A percentile compares a stretch with the other conserved stretches of the same genome.
These are phyloP conservation scores for Caenorhabditis auriculariae DNA, from an alignment of 2,888 invertebrate species.

Conservation along the genomic window DNA sequence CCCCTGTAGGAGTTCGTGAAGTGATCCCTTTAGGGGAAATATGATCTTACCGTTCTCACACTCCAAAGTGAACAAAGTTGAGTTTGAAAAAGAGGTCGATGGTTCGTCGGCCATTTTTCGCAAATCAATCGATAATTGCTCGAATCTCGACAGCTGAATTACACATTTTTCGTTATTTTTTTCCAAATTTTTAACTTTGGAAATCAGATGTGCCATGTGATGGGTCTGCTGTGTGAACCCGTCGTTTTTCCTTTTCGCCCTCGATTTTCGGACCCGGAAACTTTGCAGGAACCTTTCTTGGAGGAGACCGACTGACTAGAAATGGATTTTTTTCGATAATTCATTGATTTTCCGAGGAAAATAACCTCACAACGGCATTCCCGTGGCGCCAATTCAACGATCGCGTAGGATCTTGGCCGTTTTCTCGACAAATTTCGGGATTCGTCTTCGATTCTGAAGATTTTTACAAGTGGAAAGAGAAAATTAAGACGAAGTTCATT, in stretches of 20 bases:
- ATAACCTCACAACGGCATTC: conserved; percentile 39
- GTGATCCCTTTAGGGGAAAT: too few species aligned
- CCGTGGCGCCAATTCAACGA: conserved; percentile 44
- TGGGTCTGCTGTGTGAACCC: neutral
- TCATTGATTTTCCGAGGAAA: neutral
- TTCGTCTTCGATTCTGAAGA: conserved; percentile 7
- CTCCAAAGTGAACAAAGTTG: too few species aligned
- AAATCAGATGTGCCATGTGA: neutral
- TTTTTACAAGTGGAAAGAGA: neutral
- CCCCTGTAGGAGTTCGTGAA: too few species aligned
- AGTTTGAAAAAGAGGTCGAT: neutral
- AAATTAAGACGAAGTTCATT: neutral
- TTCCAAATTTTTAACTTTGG: neutral
- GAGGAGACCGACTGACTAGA: conserved; percentile 16
- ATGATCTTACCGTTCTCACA: too few species aligned
- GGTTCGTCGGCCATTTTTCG: conserved; percentile 5
- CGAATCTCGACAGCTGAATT: conserved; percentile 12
- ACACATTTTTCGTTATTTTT: neutral
- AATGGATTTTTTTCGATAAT: neutral
- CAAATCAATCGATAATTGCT: conserved; percentile 21
- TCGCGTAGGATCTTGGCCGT: conserved; percentile 38
- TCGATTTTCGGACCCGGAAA: conserved; percentile 14
- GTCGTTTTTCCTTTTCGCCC: conserved; percentile 1
- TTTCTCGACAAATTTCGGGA: conserved; percentile 20
- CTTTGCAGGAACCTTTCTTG: conserved; percentile 28